Base-by-base conservation (phyloP, 2,797 vertebrate genomes). In the Rhinoraja longicauda region DNA sequence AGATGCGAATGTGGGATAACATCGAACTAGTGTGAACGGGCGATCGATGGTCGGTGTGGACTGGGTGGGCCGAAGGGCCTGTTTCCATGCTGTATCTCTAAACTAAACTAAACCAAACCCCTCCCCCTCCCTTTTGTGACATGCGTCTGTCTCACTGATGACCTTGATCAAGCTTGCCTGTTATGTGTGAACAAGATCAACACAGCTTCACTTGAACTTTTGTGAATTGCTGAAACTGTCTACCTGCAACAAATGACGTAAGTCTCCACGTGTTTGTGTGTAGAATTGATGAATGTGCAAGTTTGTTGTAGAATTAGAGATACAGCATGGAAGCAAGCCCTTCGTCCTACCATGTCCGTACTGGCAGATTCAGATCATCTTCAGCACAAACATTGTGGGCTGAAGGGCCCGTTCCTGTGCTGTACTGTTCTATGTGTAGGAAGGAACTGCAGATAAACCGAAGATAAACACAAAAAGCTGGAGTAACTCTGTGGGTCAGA, bases 41-140 rank as follows among this genome's bases (percentile, higher is more conserved):
- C 45, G 45, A 53, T 53, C 45, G 45, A 53, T 53, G 45, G 45
- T 53, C 4, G 5, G 0, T 53, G 45, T 53, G 45, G 5, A 53
- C 45, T 53, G 45, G 45, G 45, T 53, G 45, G 4, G 45, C 45
- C 45, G 45, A 53, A 53, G 45, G 45, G 45, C 45, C 45, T 53
- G 45, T 53, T 53, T 53, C 45, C 45, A 53, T 53, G 45, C 45
- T 53, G 45, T 53, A 5, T 53, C 53, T 53, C 45, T 53, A 53
- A 45, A 45, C 4, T 45, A 45, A 53, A 53, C 0, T 53, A 53
- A 53, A 53, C 45, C 53, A 53, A 53, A 19, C 82, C 82, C 82
- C 57, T 86, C 82, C 82, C 82, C 82, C 82, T 62, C 26, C 82
- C 82, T 86, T 64, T 86, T 86, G 29, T 86, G 82, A 86, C 82